Evolutionary conservation across 1,140 invertebrate species (phyloP), one percentile per base, ranked within the genome.

Genomic region (Proctacanthus coquilletti): DNA sequence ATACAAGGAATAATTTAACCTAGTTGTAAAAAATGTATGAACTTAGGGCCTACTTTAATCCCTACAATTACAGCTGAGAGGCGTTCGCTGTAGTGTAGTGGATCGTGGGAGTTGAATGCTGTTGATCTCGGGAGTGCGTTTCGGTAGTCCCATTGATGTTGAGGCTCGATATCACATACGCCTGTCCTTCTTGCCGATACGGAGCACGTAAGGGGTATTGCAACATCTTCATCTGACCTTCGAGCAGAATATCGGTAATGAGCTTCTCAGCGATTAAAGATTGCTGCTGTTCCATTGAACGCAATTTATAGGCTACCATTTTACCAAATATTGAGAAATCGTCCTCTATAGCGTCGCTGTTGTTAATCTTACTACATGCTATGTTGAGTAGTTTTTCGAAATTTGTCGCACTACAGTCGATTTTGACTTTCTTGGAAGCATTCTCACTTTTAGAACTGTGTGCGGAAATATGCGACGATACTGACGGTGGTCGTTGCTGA

Each of bases 221-320:
- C n/a, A n/a, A n/a, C n/a, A n/a, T n/a, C n/a, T 61, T 60, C 58
- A 64, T 60, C 43, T 61, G 59, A 1, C 62, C 62, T 47, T 64
- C 53, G 45, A 61, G 63, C 13, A 64, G 49, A 19, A 64, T 49
- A 43, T 64, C 60, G 19, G 52, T 51, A 34, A 64, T 62, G 13
- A 64, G 49, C 42, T 60, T 62, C 37, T 62, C 54, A 1, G 62
- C 62, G 36, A 60, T 60, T 23, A 51, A 53, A 5, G 56, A 51
- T 44, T 64, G 62, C 20, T 52, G 45, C 19, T 46, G 32, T 2
- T 53, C 48, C 61, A 64, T 63, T 17, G 53, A 49, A 5, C 61
- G 50, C 29, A 64, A 40, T 45, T 62, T 62, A 31, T 60, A 51
- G 10, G 62, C 61, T 34, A 64, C 52, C 8, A 59, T 51, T 45